Evolutionary conservation across 2,888 invertebrate genomes (phyloP).

Genomic region (Lasioglossum leucozonium): DNA sequence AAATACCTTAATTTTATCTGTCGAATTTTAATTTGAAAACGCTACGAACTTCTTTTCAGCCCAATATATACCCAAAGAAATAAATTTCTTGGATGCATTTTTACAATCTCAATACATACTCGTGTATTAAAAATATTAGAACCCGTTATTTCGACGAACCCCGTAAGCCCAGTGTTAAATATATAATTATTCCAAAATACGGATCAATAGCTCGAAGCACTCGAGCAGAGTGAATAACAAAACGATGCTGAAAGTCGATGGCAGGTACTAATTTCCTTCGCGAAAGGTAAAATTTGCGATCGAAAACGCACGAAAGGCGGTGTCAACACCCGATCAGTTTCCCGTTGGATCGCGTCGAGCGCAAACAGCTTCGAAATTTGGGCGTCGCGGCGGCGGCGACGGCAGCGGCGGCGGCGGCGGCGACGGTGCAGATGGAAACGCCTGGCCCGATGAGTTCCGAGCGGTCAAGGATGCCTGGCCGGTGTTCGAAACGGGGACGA

Average conservation of each 20-base stretch:
- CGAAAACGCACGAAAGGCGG: neutral
- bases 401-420: neutral
- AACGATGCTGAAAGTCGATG: neutral
- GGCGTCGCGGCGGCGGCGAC: neutral
- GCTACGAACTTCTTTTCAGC: too few species aligned
- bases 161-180: neutral
- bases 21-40: too few species aligned
- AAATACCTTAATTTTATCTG: too few species aligned
- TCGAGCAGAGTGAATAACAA: neutral
- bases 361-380: neutral
- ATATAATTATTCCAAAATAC: neutral
- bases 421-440: neutral
- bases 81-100: too few species aligned
- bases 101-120: neutral
- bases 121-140: neutral
- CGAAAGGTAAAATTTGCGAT: neutral
- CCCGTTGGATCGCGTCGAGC: neutral
- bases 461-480: neutral
- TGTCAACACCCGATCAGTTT: neutral
- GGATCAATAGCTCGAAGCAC: neutral
- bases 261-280: neutral
- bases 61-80: too few species aligned
- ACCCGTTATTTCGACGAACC: too few species aligned
- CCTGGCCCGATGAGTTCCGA: neutral
- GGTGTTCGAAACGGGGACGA: slow-evolving; percentile 1